phyloP scores from a whole-genome alignment of 2,113 vertebrate genomes.

The Odocoileus virginianus region DNA sequence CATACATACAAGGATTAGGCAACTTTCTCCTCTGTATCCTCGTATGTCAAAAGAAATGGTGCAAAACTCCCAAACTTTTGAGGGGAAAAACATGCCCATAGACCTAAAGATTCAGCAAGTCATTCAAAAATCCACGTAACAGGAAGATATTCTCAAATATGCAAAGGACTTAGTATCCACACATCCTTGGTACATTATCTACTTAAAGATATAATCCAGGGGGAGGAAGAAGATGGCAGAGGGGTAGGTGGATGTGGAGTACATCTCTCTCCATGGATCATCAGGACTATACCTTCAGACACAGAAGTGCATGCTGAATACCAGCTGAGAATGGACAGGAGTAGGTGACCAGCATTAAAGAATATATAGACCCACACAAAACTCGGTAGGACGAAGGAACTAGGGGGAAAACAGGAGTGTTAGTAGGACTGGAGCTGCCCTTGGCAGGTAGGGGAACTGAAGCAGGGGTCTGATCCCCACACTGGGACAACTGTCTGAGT shows the following conservation, averaged over 20 bases:
- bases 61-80: background rate
- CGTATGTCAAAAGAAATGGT: background rate
- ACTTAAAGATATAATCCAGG: background rate
- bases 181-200: background rate
- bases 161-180: background rate
- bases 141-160: constrained; percentile 18
- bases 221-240: background rate
- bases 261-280: background rate
- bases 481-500: background rate
- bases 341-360: background rate
- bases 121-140: background rate
- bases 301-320: background rate
- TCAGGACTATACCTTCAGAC: background rate
- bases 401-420: background rate
- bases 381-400: background rate
- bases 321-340: background rate
- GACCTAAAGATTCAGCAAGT: background rate
- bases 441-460: background rate
- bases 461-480: background rate
- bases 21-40: background rate
- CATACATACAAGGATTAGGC: background rate
- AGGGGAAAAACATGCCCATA: background rate
- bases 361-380: background rate
- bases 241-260: background rate
- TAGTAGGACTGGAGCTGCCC: background rate